Percentiles rank a stretch among this genome's conserved stretches.
phyloP scores from a whole-genome alignment of 2,888 invertebrate species.

The Nipponacmea schrenckii region DNA sequence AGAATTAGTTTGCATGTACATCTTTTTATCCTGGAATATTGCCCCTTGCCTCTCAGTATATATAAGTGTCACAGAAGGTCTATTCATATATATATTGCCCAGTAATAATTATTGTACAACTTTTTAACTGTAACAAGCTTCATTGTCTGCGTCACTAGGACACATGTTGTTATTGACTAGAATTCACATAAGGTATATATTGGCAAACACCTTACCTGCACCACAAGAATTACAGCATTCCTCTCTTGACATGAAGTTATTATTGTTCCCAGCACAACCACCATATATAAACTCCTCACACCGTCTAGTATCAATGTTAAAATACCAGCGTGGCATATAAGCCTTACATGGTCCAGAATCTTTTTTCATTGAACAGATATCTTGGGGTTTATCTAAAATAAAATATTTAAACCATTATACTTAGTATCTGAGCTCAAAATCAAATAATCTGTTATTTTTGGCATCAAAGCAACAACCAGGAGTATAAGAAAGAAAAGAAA shows the following conservation, averaged over 20 bases:
- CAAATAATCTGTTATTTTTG: neutral
- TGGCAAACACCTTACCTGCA: neutral
- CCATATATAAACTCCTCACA: constrained; percentile 17
- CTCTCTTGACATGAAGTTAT: constrained; percentile 15
- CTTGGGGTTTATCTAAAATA: constrained; percentile 1
- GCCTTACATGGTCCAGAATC: constrained; percentile 6
- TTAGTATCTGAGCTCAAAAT: neutral
- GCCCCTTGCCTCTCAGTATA: no score
- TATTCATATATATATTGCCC: no score
- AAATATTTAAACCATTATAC: neutral
- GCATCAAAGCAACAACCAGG: no score
- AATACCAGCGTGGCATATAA: constrained; percentile 7
- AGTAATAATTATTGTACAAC: no score
- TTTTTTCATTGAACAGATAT: constrained; percentile 11
- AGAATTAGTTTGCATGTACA: no score
- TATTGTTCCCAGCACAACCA: constrained; percentile 15
- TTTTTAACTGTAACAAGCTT: no score
- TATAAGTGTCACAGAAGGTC: no score
- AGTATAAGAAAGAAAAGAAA: no score
- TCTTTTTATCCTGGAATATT: no score
- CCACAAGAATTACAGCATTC: constrained; percentile 19
- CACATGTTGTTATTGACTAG: no score
- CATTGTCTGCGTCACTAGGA: no score
- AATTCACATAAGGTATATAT: no score
- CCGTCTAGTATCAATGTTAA: constrained; percentile 8